A percentile compares a stretch with the other conserved stretches of the same genome.
phyloP scores from a whole-genome alignment of 2,888 invertebrate genomes.

The Eurytoma californica region DNA sequence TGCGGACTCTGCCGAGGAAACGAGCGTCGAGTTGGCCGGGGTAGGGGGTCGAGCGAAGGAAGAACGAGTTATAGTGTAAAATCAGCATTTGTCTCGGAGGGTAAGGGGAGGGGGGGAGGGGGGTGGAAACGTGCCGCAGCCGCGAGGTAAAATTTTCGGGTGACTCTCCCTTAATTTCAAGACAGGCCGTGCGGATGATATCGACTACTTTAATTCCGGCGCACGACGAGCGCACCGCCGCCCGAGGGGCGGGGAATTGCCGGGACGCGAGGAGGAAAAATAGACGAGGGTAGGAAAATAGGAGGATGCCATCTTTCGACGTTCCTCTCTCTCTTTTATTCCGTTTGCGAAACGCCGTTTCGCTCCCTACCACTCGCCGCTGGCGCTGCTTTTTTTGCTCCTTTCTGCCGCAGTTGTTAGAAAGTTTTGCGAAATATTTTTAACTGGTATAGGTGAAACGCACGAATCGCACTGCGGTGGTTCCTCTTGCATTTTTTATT shows the following conservation, averaged over 20 bases:
- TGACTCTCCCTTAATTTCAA: slow-evolving; percentile 69
- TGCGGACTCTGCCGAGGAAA: not conserved
- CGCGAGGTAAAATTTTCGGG: slow-evolving; percentile 54
- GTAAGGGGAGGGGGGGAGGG: slow-evolving; percentile 7
- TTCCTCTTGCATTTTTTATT: not conserved
- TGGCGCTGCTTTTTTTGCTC: slow-evolving; percentile 12
- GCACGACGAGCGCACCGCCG: slow-evolving; percentile 57
- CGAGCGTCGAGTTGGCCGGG: not conserved
- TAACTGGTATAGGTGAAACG: not conserved
- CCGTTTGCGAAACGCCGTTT: not conserved
- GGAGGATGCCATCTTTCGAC: slow-evolving; percentile 30
- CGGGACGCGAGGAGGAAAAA: slow-evolving; percentile 46
- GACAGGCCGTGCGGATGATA: slow-evolving; percentile 71
- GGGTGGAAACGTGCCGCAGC: slow-evolving; percentile 54
- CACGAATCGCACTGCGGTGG: not conserved
- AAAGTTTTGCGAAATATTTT: slow-evolving; percentile 21
- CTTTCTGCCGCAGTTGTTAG: not conserved
- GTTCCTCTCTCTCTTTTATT: slow-evolving; percentile 9
- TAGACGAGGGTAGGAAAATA: slow-evolving; percentile 41
- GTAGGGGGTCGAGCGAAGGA: not conserved
- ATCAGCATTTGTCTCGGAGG: slow-evolving; percentile 55
- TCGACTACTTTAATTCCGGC: slow-evolving; percentile 70
- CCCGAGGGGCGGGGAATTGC: slow-evolving; percentile 38
- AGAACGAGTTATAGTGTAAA: slow-evolving; percentile 55
- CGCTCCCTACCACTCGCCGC: not conserved